phyloP scores from a whole-genome alignment of 2,113 vertebrate genomes.

The Phaethornis superciliosus region DNA sequence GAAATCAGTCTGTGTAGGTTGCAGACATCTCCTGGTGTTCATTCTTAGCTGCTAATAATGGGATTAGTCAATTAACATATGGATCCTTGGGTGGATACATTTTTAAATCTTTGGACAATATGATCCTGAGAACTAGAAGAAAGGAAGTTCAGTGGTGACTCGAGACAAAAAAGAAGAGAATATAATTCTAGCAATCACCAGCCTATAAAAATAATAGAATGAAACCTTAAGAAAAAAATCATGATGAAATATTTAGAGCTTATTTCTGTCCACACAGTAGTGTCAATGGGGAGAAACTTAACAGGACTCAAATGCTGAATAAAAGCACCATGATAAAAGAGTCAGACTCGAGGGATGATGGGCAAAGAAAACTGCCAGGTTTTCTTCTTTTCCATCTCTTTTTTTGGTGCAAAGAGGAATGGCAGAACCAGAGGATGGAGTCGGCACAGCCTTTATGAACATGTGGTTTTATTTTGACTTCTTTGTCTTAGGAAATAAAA shows the following conservation, averaged over 20 bases:
- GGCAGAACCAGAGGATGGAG: neutral
- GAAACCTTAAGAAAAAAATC: constrained; percentile 2
- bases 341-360: neutral
- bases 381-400: constrained; percentile 3
- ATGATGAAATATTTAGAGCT: constrained; percentile 44
- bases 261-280: constrained; percentile 20
- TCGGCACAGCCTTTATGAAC: neutral
- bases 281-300: constrained; percentile 17
- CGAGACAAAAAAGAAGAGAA: neutral
- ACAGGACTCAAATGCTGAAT: neutral
- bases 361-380: neutral
- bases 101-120: neutral
- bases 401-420: neutral
- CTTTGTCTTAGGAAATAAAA: constrained; percentile 62
- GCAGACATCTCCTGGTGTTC: neutral
- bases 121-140: constrained; percentile 1
- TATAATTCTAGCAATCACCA: constrained; percentile 25
- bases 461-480: constrained; percentile 54
- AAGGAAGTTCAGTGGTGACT: neutral
- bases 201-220: constrained; percentile 24
- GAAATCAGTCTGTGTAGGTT: neutral
- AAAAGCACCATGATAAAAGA: neutral
- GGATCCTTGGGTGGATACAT: neutral
- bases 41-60: neutral
- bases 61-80: neutral